Percentiles rank a stretch among this genome's conserved stretches.
phyloP scores from a whole-genome alignment of 2,797 vertebrate species.

The Phoeniculus purpureus region DNA sequence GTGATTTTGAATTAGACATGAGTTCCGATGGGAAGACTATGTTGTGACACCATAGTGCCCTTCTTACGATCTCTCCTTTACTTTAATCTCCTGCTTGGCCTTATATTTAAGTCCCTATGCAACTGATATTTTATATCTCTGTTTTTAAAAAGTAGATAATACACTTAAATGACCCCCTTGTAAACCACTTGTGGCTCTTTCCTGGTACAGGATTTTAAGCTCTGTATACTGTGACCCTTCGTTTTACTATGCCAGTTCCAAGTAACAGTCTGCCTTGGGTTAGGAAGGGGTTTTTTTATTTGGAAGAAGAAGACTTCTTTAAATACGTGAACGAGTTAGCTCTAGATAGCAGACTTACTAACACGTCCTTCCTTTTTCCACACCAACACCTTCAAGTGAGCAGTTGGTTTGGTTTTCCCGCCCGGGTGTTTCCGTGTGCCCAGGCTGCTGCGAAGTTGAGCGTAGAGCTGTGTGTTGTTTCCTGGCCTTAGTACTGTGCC shows the following conservation, averaged over 20 bases:
- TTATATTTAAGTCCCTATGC: slow-evolving; percentile 87
- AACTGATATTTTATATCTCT: slow-evolving; percentile 81
- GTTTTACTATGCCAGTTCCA: slow-evolving; percentile 70
- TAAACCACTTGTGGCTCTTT: slow-evolving; percentile 73
- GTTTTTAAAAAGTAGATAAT: slow-evolving; percentile 71
- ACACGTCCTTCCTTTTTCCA: slow-evolving; percentile 25
- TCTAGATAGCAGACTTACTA: slow-evolving; percentile 72
- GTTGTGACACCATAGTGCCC: slow-evolving; percentile 80
- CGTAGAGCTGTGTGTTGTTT: slow-evolving; percentile 47
- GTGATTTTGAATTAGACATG: slow-evolving; percentile 81
- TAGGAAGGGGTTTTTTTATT: slow-evolving; percentile 52
- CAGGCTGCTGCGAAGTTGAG: slow-evolving; percentile 43
- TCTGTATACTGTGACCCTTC: slow-evolving; percentile 79
- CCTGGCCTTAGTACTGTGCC: slow-evolving; percentile 68
- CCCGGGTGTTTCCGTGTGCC: slow-evolving; percentile 4
- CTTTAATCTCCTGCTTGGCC: slow-evolving; percentile 81
- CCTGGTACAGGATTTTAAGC: slow-evolving; percentile 73
- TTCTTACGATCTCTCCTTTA: slow-evolving; percentile 76
- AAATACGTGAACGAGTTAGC: slow-evolving; percentile 39
- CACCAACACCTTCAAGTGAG: not conserved
- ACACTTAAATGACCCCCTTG: slow-evolving; percentile 69
- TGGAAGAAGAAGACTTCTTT: slow-evolving; percentile 56
- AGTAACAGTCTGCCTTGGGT: slow-evolving; percentile 63
- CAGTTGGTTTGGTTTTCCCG: slow-evolving; percentile 3
- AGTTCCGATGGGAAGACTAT: slow-evolving; percentile 76